These are phyloP conservation scores for Trematocara zebra DNA, from an alignment of 2,113 vertebrate genomes.

Conservation along the genomic window DNA sequence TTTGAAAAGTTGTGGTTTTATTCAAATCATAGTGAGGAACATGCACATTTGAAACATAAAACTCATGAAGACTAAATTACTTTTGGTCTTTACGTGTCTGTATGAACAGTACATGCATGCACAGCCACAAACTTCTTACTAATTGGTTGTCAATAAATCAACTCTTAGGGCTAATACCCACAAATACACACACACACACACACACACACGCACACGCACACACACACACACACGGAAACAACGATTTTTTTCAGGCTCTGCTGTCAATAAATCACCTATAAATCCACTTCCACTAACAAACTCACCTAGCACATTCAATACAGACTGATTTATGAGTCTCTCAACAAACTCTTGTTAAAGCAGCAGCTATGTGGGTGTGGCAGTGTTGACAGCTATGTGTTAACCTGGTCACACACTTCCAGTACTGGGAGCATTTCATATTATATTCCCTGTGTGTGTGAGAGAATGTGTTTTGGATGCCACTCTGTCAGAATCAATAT, in stretches of 20 bases:
- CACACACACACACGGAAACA: not conserved
- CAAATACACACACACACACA: not conserved
- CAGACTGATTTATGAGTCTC: conserved; percentile 41
- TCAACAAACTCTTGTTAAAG: conserved; percentile 37
- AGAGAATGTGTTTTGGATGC: not conserved
- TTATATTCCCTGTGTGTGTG: not conserved
- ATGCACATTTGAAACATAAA: not conserved
- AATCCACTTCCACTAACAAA: conserved; percentile 5
- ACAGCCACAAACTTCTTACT: not conserved
- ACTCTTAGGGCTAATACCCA: not conserved
- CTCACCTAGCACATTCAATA: conserved; percentile 8
- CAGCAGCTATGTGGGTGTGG: conserved; percentile 26
- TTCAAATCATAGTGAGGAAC: not conserved
- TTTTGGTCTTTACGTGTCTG: not conserved
- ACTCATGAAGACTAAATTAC: not conserved
- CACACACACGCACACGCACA: fast-evolving
- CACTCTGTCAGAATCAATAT: not conserved
- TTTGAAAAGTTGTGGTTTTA: not conserved
- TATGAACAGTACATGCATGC: not conserved
- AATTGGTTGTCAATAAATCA: conserved; percentile 31
- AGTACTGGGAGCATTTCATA: not conserved
- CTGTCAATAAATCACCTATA: conserved; percentile 39
- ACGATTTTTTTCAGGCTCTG: not conserved
- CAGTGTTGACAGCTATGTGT: conserved; percentile 13
- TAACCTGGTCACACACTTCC: conserved; percentile 11